These are phyloP conservation scores for Nerophis lumbriciformis DNA, from an alignment of 2,113 vertebrate genomes.

Conservation along the genomic window DNA sequence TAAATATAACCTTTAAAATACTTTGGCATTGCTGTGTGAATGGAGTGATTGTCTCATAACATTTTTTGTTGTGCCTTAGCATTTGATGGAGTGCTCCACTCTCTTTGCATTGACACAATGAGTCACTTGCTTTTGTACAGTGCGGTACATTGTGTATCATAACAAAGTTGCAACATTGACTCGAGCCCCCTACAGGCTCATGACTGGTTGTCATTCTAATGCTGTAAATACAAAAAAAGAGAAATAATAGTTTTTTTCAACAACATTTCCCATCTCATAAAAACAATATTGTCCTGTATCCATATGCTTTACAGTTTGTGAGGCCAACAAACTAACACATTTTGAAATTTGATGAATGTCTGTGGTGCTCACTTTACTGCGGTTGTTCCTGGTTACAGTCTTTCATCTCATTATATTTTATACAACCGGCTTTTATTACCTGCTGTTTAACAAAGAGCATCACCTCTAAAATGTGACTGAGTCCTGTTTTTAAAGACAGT, in stretches of 20 bases:
- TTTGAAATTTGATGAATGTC: conserved; percentile 1
- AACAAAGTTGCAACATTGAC: neutral
- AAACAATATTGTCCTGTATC: neutral
- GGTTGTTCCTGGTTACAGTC: conserved; percentile 3
- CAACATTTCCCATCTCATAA: neutral
- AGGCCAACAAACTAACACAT: neutral
- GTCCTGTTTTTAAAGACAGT: neutral
- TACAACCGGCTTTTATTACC: conserved; percentile 2
- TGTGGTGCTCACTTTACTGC: conserved; percentile 8
- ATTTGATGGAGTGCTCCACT: too few species aligned
- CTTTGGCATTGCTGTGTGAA: too few species aligned
- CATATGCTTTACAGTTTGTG: neutral
- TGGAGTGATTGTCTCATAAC: too few species aligned
- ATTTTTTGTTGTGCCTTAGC: too few species aligned
- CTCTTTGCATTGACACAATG: too few species aligned
- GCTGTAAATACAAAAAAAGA: neutral
- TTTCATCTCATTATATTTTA: conserved; percentile 12
- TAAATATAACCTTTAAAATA: too few species aligned
- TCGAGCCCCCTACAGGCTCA: neutral
- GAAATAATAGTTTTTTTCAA: neutral
- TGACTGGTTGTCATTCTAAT: neutral
- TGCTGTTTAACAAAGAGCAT: conserved; percentile 3
- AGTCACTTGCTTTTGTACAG: too few species aligned
- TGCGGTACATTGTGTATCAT: neutral
- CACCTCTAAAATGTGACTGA: neutral